A percentile compares a stretch with the other conserved stretches of the same genome.
These are phyloP conservation scores for Oryzias celebensis DNA, from an alignment of 2,113 vertebrate species.

Conservation along the genomic window DNA sequence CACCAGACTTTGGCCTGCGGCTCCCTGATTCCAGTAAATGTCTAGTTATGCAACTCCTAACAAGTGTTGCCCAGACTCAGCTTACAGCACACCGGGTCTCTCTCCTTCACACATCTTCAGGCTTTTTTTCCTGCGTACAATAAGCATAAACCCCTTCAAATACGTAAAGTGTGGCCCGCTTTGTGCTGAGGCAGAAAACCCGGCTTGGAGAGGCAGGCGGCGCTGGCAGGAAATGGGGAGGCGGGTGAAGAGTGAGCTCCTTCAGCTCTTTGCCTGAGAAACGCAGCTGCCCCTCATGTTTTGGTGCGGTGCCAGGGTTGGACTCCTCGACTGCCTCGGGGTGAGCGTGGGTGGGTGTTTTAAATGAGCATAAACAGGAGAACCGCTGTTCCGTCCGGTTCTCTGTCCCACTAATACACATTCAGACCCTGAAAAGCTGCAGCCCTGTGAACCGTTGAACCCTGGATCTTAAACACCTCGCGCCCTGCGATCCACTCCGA, in stretches of 20 bases:
- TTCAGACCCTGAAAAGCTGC: slow-evolving; percentile 33
- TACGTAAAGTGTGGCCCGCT: slow-evolving; percentile 38
- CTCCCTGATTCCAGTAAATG: slow-evolving; percentile 80
- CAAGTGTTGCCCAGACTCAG: slow-evolving; percentile 76
- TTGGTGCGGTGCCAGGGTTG: slow-evolving; percentile 58
- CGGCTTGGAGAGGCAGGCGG: slow-evolving; percentile 38
- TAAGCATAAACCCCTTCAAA: slow-evolving; percentile 15
- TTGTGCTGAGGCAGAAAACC: slow-evolving; percentile 41
- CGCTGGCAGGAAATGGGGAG: slow-evolving; percentile 57
- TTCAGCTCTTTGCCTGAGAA: slow-evolving; percentile 62
- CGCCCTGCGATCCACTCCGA: no score
- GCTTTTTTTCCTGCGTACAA: slow-evolving; percentile 31
- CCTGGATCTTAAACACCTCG: slow-evolving; percentile 20
- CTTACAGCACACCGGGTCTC: slow-evolving; percentile 43
- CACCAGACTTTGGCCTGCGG: slow-evolving; percentile 78
- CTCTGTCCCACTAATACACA: slow-evolving; percentile 51
- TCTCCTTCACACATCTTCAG: slow-evolving; percentile 8
- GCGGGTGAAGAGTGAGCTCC: slow-evolving; percentile 44
- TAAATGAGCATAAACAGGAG: slow-evolving; percentile 56
- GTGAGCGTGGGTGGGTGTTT: slow-evolving; percentile 22
- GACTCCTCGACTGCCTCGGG: slow-evolving; percentile 48
- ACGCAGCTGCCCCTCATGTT: slow-evolving; percentile 73
- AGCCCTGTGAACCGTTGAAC: slow-evolving; percentile 24
- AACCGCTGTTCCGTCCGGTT: slow-evolving; percentile 51
- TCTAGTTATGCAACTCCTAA: slow-evolving; percentile 79